These are phyloP conservation scores for Nasonia vitripennis DNA, from an alignment of 1,140 invertebrate species.

Conservation along the genomic window DNA sequence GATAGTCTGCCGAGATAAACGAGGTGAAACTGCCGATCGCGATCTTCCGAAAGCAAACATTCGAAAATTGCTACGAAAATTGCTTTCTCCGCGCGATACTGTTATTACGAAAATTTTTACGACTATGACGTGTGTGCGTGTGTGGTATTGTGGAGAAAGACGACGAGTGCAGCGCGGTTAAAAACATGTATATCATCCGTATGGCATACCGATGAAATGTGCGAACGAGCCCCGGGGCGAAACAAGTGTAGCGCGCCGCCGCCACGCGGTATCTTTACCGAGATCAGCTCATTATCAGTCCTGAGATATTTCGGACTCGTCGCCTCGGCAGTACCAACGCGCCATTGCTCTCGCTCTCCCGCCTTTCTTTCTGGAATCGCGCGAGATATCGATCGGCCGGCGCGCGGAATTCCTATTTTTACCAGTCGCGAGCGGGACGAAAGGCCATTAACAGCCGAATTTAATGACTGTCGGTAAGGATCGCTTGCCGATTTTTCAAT, in stretches of 20 bases:
- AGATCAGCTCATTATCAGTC: slow-evolving; percentile 14
- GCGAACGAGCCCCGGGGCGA: neutral
- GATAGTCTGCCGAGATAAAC: too few species aligned
- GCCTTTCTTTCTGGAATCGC: neutral
- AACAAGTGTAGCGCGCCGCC: neutral
- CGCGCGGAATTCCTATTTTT: neutral
- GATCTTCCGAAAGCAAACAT: too few species aligned
- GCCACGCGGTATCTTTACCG: neutral
- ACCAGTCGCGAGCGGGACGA: too few species aligned
- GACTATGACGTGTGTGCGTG: neutral
- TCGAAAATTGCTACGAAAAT: too few species aligned
- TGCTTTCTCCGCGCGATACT: too few species aligned
- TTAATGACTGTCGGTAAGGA: too few species aligned
- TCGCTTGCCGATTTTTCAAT: too few species aligned
- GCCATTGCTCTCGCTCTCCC: too few species aligned
- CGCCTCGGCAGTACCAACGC: neutral
- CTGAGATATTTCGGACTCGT: neutral
- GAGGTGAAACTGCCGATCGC: too few species aligned
- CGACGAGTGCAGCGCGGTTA: neutral
- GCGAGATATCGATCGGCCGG: neutral
- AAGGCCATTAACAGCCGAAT: too few species aligned
- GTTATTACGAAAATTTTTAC: neutral
- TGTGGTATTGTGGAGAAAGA: neutral
- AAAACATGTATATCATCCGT: neutral
- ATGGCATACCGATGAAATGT: neutral